Evolutionary conservation across 2,797 vertebrate species (phyloP), one percentile per base, ranked within the genome.

Genomic region (Apogon hyalosoma): DNA sequence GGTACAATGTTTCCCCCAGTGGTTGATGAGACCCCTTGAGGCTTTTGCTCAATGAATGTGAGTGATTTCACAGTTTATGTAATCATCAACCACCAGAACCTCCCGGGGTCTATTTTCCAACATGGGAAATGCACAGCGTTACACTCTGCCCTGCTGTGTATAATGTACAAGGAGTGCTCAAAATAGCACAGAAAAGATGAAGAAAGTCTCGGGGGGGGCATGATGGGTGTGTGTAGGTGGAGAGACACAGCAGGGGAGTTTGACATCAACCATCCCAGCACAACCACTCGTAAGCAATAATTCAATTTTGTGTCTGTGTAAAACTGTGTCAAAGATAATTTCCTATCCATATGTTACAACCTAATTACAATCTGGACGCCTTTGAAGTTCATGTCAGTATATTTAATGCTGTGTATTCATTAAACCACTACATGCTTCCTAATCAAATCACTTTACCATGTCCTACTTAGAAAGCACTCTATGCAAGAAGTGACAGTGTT

Each of bases 1-100:
- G 3, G 8, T 14, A 13, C 1, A 0, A 36, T 31, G 11, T 15
- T 13, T 6, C 10, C 45, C 11, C 38, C 31, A 11, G 24, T n/a
- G n/a, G 24, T 13, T 55, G 63, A 55, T 73, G 45, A 56, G 46
- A 38, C 11, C 50, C 15, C 39, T 31, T 0, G 8, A 45, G 51
- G 11, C 0, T 4, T 59, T 24, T 5, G 0, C 18, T 18, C 41
- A 19, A 47, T 40, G 13, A 52, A 58, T 16, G 28, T 8, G 16
- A 13, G 5, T 39, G 36, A 60, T 55, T 62, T 75, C 64, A 57
- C 58, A 19, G 43, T 39, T 28, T 4, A 21, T 54, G 49, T 49
- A 18, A 66, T 73, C 43, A 60, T 13, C 11, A 13, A 52, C 21
- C 41, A 3, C 31, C 53, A 14, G 51, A 19, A 28, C 0, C 14